These are phyloP conservation scores for Pedionomus torquatus DNA, from an alignment of 2,113 vertebrate genomes.

Conservation along the genomic window DNA sequence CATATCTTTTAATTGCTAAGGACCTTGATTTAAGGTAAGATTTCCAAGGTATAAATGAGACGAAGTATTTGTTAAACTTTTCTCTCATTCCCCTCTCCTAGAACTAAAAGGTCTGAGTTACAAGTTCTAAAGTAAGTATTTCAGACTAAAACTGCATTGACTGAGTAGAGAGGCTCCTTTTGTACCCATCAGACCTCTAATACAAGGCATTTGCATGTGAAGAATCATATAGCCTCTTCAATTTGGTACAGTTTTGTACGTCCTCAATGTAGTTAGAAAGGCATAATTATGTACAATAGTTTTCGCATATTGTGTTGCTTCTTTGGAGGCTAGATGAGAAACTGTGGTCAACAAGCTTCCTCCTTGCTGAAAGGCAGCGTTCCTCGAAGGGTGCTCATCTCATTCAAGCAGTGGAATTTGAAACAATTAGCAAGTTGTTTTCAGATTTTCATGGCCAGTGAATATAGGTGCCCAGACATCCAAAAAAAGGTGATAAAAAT, in stretches of 20 bases:
- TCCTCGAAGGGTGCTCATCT: neutral
- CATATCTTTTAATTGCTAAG: neutral
- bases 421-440: neutral
- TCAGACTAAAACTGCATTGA: neutral
- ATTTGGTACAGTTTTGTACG: neutral
- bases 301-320: neutral
- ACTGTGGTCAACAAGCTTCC: neutral
- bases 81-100: neutral
- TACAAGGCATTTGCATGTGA: neutral
- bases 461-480: neutral
- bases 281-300: neutral
- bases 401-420: neutral
- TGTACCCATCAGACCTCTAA: neutral
- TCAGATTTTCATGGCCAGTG: neutral
- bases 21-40: neutral
- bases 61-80: neutral
- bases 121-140: neutral
- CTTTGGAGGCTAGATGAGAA: neutral
- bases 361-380: neutral
- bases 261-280: neutral
- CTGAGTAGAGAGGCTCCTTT: neutral
- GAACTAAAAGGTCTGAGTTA: neutral
- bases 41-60: neutral
- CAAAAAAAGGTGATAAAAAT: neutral
- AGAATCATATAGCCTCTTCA: neutral